A percentile compares a stretch with the other conserved stretches of the same genome.
Evolutionary conservation across 2,888 invertebrate species (phyloP).

Genomic region (Chrysomela aeneicollis): DNA sequence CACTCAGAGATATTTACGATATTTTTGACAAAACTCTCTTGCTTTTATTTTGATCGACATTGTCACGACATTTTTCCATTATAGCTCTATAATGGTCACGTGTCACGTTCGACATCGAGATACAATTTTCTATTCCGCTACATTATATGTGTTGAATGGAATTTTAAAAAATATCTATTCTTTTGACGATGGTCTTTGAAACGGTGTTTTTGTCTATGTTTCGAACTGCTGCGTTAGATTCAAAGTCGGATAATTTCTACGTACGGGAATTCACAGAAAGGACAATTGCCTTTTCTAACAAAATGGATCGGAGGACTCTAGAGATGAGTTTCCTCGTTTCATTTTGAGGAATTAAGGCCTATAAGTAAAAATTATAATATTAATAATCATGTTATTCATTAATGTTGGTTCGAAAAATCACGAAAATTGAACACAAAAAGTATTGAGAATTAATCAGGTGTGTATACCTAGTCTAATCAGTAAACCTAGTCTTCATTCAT

Average conservation of each 20-base stretch:
- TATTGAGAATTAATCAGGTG: too few relatives aligned
- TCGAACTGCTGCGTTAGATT: background rate
- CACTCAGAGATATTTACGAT: too few relatives aligned
- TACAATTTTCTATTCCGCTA: background rate
- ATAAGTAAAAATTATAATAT: too few relatives aligned
- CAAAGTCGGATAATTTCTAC: background rate
- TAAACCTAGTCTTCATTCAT: too few relatives aligned
- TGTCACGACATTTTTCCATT: background rate
- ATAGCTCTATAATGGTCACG: background rate
- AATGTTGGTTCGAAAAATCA: too few relatives aligned
- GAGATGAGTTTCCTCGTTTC: too few relatives aligned
- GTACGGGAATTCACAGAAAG: constrained; percentile 19
- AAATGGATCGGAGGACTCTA: background rate
- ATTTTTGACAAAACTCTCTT: background rate
- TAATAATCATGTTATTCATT: too few relatives aligned
- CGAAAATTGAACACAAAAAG: too few relatives aligned
- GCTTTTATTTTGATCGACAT: background rate
- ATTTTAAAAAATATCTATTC: background rate
- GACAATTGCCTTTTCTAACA: constrained; percentile 24
- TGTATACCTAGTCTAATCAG: too few relatives aligned
- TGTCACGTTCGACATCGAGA: background rate
- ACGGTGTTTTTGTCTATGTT: background rate
- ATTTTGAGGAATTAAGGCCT: too few relatives aligned
- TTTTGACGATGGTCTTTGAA: background rate
- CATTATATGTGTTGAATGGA: background rate